Percentiles rank a stretch among this genome's conserved stretches.
Conservation (phyloP, 2,113 vertebrate genomes). For the Balaeniceps rex region DNA sequence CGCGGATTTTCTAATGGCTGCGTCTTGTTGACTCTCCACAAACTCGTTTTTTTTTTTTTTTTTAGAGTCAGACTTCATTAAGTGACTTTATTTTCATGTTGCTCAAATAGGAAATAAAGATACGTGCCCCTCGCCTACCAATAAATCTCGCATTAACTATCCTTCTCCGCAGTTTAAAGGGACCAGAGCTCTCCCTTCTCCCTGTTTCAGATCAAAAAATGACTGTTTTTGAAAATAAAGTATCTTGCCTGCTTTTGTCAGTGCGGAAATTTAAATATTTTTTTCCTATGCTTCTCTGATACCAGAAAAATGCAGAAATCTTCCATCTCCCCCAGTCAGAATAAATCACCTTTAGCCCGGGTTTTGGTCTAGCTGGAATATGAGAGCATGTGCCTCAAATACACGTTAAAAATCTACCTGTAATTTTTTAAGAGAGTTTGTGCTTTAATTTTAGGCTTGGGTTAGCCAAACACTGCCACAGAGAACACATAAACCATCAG, state of each 20-base stretch:
- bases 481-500: not conserved
- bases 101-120: not conserved
- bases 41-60: not conserved
- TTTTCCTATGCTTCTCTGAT: not conserved
- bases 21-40: not conserved
- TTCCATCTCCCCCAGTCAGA: not conserved
- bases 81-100: not conserved
- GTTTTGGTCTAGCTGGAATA: not conserved
- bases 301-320: not conserved
- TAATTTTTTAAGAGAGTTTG: not conserved
- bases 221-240: not conserved
- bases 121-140: not conserved
- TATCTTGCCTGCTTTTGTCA: not conserved
- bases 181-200: not conserved
- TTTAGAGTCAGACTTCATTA: not conserved
- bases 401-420: not conserved
- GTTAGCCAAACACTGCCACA: not conserved
- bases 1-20: not conserved
- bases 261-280: not conserved
- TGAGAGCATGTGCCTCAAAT: not conserved
- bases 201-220: not conserved
- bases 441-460: not conserved
- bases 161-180: not conserved
- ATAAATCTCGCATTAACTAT: constrained; percentile 6
- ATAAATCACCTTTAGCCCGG: not conserved